A percentile compares a stretch with the other conserved stretches of the same genome.
Conservation (phyloP, 2,113 vertebrate species). For the Papio anubis region DNA sequence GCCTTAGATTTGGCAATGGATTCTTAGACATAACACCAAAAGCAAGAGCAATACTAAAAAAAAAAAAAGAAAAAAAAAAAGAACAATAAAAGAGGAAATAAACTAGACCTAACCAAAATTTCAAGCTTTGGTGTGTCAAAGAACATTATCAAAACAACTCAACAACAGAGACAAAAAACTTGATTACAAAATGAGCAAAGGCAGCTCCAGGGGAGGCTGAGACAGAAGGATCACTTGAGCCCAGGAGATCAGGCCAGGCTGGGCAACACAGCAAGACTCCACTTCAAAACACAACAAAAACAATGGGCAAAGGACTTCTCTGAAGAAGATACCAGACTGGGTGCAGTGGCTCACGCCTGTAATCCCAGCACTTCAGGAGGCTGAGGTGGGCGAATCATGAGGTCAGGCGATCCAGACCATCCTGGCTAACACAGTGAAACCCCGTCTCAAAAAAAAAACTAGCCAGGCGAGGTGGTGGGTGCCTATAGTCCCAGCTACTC, state of each 20-base stretch:
- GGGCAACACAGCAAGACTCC: not conserved
- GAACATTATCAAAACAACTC: not conserved
- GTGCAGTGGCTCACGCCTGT: too few species aligned
- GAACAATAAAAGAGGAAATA: not conserved
- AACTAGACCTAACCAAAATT: not conserved
- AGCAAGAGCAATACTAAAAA: not conserved
- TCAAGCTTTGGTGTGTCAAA: not conserved
- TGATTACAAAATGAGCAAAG: not conserved
- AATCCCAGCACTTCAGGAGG: too few species aligned
- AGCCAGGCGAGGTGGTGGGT: too few species aligned
- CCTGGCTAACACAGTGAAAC: too few species aligned
- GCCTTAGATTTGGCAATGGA: not conserved
- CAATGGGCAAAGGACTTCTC: not conserved
- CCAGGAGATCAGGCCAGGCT: not conserved
- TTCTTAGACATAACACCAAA: constrained; percentile 4
- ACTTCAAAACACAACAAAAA: not conserved
- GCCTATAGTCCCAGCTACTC: too few species aligned
- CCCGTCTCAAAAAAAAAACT: too few species aligned
- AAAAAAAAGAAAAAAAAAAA: not conserved
- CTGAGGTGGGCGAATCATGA: too few species aligned
- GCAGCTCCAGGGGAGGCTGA: not conserved
- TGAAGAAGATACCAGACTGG: not conserved
- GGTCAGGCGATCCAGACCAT: too few species aligned
- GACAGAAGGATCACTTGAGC: not conserved
- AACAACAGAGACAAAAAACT: not conserved